Evolutionary conservation across 2,888 invertebrate species (phyloP).

Genomic region (Sipha maydis): DNA sequence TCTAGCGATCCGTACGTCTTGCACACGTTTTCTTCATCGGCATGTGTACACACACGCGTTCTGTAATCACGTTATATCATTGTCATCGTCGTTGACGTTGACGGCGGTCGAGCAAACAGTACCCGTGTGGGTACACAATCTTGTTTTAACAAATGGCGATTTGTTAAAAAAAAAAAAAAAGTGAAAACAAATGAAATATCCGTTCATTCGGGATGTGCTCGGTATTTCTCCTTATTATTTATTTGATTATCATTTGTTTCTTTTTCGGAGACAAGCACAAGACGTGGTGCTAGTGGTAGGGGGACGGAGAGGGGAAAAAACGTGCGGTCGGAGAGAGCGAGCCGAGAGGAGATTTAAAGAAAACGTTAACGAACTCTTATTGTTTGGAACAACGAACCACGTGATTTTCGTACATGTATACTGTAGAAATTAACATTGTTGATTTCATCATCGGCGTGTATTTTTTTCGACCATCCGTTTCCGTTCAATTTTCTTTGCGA

Average conservation of each 20-base stretch:
- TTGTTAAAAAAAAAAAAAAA: slow-evolving; percentile 5
- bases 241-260: slow-evolving; percentile 17
- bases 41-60: too few relatives aligned
- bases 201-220: neutral
- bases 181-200: slow-evolving; percentile 20
- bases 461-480: slow-evolving; percentile 23
- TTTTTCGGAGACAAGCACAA: neutral
- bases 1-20: slow-evolving; percentile 22
- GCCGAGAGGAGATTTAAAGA: slow-evolving; percentile 21
- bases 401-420: slow-evolving; percentile 16
- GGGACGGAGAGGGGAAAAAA: neutral
- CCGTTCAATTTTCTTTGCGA: slow-evolving; percentile 34
- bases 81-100: neutral
- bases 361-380: slow-evolving; percentile 51
- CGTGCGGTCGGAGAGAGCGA: slow-evolving; percentile 3
- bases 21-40: neutral
- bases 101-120: slow-evolving; percentile 19
- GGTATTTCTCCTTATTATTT: neutral
- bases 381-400: slow-evolving; percentile 49
- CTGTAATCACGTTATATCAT: slow-evolving; percentile 29
- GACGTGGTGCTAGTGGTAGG: neutral
- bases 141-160: slow-evolving; percentile 13
- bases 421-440: slow-evolving; percentile 40
- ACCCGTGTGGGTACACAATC: neutral
- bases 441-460: slow-evolving; percentile 30